These are phyloP conservation scores for Aricia artaxerxes DNA, from an alignment of 2,888 invertebrate species.

Conservation along the genomic window DNA sequence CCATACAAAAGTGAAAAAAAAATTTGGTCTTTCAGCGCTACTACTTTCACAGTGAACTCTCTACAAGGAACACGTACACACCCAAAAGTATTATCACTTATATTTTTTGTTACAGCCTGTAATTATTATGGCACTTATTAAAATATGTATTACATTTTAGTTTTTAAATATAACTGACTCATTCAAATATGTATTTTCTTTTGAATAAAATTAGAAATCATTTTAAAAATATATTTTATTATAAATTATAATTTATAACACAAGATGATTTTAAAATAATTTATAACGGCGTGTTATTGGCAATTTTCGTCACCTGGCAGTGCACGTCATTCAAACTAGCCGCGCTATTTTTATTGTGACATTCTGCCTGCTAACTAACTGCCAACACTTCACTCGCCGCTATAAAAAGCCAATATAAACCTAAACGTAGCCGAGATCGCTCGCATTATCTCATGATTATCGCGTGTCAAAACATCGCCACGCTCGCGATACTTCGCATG, in stretches of 20 bases:
- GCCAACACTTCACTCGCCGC: constrained; percentile 58
- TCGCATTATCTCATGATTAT: constrained; percentile 81
- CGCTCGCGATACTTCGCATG: constrained; percentile 81
- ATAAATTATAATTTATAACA: background rate
- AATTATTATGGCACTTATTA: no score
- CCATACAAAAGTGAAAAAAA: no score
- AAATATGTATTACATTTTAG: background rate
- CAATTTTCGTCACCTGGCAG: constrained; percentile 52
- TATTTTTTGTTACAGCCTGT: no score
- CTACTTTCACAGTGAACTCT: no score
- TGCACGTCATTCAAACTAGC: constrained; percentile 58
- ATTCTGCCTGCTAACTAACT: constrained; percentile 62
- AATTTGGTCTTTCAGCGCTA: no score
- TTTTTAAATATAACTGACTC: background rate
- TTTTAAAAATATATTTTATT: background rate
- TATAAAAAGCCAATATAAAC: constrained; percentile 79
- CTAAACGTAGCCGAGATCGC: constrained; percentile 77
- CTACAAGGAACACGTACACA: no score
- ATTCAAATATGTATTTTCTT: no score
- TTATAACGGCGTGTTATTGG: constrained; percentile 43
- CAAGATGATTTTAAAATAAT: constrained; percentile 42
- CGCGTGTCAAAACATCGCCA: constrained; percentile 82
- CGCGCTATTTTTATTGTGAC: constrained; percentile 58
- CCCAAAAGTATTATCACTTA: no score
- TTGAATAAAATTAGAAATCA: no score